phyloP scores from a whole-genome alignment of 2,888 invertebrate species.

The Temnothorax ravouxi region DNA sequence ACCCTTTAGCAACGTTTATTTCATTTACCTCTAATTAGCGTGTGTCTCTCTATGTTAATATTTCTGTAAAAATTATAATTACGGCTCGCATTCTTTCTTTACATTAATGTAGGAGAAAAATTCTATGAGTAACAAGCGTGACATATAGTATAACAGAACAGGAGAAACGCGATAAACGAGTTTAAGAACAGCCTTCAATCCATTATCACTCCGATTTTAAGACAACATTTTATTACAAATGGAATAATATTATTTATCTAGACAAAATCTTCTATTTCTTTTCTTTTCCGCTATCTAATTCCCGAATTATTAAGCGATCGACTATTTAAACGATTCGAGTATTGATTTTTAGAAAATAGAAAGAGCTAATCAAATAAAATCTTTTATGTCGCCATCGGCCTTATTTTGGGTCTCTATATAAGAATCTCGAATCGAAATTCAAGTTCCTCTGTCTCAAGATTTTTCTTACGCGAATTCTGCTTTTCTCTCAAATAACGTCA shows the following conservation, averaged over 20 bases:
- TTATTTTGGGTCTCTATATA: not conserved
- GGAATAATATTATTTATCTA: not conserved
- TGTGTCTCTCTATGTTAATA: not conserved
- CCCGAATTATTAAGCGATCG: not conserved
- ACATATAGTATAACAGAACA: not conserved
- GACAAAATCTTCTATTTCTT: not conserved
- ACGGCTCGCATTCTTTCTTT: not conserved
- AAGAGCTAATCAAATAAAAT: not conserved
- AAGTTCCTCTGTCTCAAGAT: not conserved
- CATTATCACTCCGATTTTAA: not conserved
- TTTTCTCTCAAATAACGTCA: not conserved
- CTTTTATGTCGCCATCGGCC: not conserved
- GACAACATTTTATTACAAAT: not conserved
- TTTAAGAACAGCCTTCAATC: not conserved
- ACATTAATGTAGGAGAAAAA: not conserved
- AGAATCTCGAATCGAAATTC: not conserved
- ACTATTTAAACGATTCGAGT: not conserved
- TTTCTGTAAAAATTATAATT: slow-evolving; percentile 2
- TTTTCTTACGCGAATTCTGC: too few species aligned
- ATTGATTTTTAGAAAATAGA: not conserved
- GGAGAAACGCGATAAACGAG: not conserved
- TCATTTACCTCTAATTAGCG: slow-evolving; percentile 16
- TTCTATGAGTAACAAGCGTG: not conserved
- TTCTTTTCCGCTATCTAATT: not conserved
- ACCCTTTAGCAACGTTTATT: not conserved